phyloP scores from a whole-genome alignment of 64 coral and sea anemone genomes.

The Cladopsammia gracilis region DNA sequence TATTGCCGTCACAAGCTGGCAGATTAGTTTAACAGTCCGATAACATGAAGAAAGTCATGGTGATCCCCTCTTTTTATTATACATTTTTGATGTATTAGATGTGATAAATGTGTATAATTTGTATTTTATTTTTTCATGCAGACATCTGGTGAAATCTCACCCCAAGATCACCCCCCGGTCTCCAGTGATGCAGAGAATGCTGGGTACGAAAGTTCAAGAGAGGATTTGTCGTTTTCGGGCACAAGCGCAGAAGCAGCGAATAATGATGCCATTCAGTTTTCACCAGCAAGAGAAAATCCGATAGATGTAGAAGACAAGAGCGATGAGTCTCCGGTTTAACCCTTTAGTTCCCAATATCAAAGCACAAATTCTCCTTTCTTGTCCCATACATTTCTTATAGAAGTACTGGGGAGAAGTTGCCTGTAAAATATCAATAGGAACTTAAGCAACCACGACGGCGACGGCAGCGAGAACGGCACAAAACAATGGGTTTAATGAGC shows the following conservation, averaged over 20 bases:
- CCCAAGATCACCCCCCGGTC: background rate
- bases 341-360: no score
- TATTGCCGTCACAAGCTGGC: no score
- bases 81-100: no score
- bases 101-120: no score
- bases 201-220: constrained; percentile 9
- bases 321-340: background rate
- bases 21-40: no score
- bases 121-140: background rate
- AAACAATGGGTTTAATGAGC: no score
- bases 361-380: no score
- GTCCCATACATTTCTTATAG: background rate
- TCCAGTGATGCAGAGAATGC: background rate
- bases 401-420: background rate
- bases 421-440: no score
- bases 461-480: no score
- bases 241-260: background rate
- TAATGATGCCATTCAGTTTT: background rate
- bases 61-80: no score
- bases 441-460: no score
- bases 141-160: background rate
- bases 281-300: background rate
- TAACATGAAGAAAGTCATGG: no score
- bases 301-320: background rate
- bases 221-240: background rate